Evolutionary conservation across 2,113 vertebrate genomes (phyloP), one percentile per base, ranked within the genome.

Genomic region (Pedetes capensis): DNA sequence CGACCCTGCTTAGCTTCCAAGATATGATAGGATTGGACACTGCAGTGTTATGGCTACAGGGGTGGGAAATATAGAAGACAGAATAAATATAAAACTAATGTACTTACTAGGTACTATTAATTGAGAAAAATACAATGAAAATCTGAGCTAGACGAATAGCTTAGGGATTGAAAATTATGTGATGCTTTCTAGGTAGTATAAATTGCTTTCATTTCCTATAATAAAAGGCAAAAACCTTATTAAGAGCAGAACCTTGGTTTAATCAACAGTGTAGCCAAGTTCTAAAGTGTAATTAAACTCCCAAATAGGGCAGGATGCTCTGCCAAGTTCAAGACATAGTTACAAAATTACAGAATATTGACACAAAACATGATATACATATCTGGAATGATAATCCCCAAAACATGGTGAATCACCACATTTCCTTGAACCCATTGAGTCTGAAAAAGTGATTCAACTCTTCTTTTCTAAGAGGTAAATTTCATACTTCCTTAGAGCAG

Each of bases 371-470:
- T 55, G 34, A 57, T 4, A 20, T 11, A 57, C 8, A 71, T 10
- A n/a, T 71, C 8, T 53, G 4, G 3, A 4, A 2, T 81, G 37
- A 37, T 51, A 49, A 51, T 34, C 2, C 47, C 6, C 14, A 42
- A 10, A 53, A 10, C 25, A 0, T 49, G 32, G 64, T 49, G 32
- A 71, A 47, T 53, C 37, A 37, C 0, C 11, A 75, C 9, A 32
- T 44, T 75, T 51, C 61, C 8, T 32, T 86, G 16, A 63, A 72
- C 0, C 4, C 1, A 2, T 2, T 7, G 18, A 80, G 18, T 18
- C 29, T 57, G 7, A 0, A 55, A 23, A 86, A 42, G 7, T 39
- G 20, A 0, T 25, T 6, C 8, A 11, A 34, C 1, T 3, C 47
- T 90, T 2, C 12, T 27, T 82, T 42, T 71, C n/a, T 55, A 72